These are phyloP conservation scores for Antechinus stuartii DNA, from an alignment of 2,113 vertebrate genomes.

Conservation along the genomic window DNA sequence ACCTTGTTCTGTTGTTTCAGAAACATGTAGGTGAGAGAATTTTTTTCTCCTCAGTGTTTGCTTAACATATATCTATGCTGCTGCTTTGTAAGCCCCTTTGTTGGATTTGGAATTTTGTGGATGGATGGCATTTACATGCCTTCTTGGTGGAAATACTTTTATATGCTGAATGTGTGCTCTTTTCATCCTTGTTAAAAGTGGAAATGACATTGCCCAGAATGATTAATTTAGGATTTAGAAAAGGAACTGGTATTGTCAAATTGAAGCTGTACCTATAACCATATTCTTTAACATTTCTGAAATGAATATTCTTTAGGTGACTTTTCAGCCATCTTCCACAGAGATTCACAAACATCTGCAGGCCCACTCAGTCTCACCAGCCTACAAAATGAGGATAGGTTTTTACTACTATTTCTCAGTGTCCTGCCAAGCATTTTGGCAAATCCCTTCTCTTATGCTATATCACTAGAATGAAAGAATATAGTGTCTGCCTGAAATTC, in stretches of 20 bases:
- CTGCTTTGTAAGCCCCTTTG: slow-evolving; percentile 1
- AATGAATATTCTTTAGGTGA: not conserved
- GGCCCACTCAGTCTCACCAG: not conserved
- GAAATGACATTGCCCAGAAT: not conserved
- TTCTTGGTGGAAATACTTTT: slow-evolving; percentile 5
- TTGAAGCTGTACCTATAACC: not conserved
- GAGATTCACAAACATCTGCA: slow-evolving; percentile 31
- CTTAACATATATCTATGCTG: not conserved
- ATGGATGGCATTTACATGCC: not conserved
- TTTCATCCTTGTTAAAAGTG: slow-evolving; percentile 20
- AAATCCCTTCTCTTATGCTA: not conserved
- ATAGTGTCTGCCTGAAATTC: not conserved
- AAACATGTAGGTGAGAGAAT: not conserved
- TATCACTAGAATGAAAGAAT: not conserved
- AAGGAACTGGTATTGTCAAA: slow-evolving; percentile 14
- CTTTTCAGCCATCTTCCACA: slow-evolving; percentile 21
- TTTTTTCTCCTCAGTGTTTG: not conserved
- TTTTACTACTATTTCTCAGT: not conserved
- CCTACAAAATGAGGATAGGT: slow-evolving; percentile 3
- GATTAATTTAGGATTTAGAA: slow-evolving; percentile 50
- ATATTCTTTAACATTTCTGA: not conserved
- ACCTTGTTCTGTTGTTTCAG: not conserved
- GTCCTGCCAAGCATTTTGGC: not conserved
- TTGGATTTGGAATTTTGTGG: slow-evolving; percentile 8
- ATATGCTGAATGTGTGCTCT: not conserved